phyloP scores from a whole-genome alignment of 30 jellyfish, hydroid and myxozoan species.

The Catostylus mosaicus region DNA sequence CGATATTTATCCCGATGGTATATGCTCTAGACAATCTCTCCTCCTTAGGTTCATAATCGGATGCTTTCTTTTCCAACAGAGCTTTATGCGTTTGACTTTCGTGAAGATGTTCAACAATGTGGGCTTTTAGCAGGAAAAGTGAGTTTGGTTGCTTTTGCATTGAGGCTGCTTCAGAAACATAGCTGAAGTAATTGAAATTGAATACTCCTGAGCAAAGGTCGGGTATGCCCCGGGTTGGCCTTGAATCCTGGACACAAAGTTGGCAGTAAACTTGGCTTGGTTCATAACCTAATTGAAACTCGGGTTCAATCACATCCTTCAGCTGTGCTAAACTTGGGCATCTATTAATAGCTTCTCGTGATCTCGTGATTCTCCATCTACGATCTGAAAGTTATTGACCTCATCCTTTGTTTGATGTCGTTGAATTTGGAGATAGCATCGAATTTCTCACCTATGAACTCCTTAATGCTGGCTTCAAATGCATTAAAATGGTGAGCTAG shows the following conservation, averaged over 20 bases:
- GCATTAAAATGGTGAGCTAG: background rate
- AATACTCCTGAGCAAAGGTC: background rate
- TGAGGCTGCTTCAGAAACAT: constrained; percentile 44
- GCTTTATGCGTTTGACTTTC: constrained; percentile 48
- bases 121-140: constrained; percentile 46
- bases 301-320: constrained; percentile 10
- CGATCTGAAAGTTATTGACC: background rate
- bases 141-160: constrained; percentile 43
- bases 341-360: constrained; percentile 38
- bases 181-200: background rate
- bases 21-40: constrained; percentile 16
- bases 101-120: constrained; percentile 37
- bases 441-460: too few relatives aligned
- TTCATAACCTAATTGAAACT: constrained; percentile 12
- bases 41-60: background rate
- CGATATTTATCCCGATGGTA: constrained; percentile 15
- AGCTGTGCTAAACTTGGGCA: constrained; percentile 21
- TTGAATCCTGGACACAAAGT: constrained; percentile 25
- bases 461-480: background rate
- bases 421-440: too few relatives aligned
- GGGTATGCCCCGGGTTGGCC: constrained; percentile 10
- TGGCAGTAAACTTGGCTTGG: constrained; percentile 22
- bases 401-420: background rate
- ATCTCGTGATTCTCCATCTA: constrained; percentile 9
- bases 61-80: constrained; percentile 16